Conservation (phyloP, 2,113 vertebrate species). For the Colossoma macropomum region DNA sequence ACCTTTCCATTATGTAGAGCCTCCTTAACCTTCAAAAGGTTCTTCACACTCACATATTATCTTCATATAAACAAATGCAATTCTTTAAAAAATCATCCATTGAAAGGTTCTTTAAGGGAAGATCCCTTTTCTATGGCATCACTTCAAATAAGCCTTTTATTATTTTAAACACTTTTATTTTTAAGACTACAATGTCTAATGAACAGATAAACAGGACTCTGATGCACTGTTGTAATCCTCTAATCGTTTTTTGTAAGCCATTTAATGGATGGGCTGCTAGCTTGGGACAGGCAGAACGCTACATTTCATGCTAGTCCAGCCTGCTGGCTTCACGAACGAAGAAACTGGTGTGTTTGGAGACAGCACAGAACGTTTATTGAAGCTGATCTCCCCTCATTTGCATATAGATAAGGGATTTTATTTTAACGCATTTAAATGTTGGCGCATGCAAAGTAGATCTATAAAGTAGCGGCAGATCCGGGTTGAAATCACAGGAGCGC, state of each 20-base stretch:
- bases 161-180: neutral
- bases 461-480: constrained; percentile 30
- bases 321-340: constrained; percentile 76
- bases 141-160: neutral
- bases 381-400: constrained; percentile 79
- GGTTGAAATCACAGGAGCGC: constrained; percentile 16
- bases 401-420: constrained; percentile 81
- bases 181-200: neutral
- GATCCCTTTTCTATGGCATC: neutral
- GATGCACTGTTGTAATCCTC: constrained; percentile 31
- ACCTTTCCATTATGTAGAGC: neutral
- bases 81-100: no score
- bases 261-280: neutral
- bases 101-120: neutral
- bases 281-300: constrained; percentile 62
- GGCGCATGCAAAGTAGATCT: constrained; percentile 69
- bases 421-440: constrained; percentile 72
- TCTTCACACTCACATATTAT: no score
- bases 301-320: constrained; percentile 69
- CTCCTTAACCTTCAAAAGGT: neutral
- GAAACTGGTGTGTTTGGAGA: constrained; percentile 72
- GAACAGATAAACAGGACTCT: neutral
- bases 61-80: no score
- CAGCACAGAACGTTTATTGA: constrained; percentile 76
- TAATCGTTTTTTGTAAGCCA: neutral